phyloP scores from a whole-genome alignment of 2,113 vertebrate species.

The Pollimyrus isidori region DNA sequence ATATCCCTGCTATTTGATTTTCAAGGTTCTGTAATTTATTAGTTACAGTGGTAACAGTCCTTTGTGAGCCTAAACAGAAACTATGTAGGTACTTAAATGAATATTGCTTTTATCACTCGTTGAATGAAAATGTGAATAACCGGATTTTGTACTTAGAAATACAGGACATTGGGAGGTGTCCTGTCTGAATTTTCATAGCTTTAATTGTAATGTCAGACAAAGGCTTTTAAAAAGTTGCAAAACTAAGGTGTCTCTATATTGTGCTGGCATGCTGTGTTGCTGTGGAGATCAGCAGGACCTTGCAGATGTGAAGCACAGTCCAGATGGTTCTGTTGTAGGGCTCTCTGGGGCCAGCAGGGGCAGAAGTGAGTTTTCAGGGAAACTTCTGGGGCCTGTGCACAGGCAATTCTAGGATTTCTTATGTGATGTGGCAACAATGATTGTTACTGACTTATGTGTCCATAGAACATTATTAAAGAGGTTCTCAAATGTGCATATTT shows the following conservation, averaged over 20 bases:
- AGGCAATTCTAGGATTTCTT: not conserved
- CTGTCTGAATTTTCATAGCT: not conserved
- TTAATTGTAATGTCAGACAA: not conserved
- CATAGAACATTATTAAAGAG: not conserved
- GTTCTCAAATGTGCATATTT: not conserved
- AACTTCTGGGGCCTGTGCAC: not conserved
- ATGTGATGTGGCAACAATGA: not conserved
- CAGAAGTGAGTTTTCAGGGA: not conserved
- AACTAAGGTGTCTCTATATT: not conserved
- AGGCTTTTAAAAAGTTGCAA: not conserved
- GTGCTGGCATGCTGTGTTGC: not conserved
- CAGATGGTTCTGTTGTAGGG: not conserved
- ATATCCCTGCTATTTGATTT: not conserved
- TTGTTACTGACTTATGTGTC: not conserved
- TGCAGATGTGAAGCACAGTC: not conserved
- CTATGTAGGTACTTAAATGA: not conserved
- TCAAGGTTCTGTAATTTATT: not conserved
- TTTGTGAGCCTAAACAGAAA: not conserved
- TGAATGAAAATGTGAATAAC: not conserved
- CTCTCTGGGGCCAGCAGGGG: not conserved
- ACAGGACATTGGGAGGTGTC: not conserved
- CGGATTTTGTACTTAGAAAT: not conserved
- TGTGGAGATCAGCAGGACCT: not conserved
- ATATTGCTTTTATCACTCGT: not conserved
- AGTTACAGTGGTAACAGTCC: not conserved